Base-by-base conservation (phyloP, 2,888 invertebrate genomes). In the Xestoiulus laeticollis region DNA sequence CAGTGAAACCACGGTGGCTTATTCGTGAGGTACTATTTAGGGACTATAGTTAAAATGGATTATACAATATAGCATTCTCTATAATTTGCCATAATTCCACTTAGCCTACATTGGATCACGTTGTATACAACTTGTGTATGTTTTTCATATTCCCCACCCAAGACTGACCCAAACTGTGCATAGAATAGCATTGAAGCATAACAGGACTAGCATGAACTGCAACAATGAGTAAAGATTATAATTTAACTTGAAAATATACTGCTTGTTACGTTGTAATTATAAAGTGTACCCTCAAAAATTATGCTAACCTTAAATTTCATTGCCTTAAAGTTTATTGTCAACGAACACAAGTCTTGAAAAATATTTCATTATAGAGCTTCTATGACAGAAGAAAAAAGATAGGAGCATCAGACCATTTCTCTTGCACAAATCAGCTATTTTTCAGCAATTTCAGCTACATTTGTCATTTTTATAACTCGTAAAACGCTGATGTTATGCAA, bases 1-100 rank as follows among this genome's bases (percentile, higher is more conserved):
- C 85, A 85, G 10, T 26, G 22, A 22, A 44, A 85, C 38, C 85
- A 85, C 85, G 85, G 85, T 78, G 78, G 78, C 30, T 78, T 30
- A 30, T 78, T 78, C 78, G 78, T 78, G 78, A 78, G 78, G 78
- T 78, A 78, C 78, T 30, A 12, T 78, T 78, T 78, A 78, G 30
- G 78, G 26, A 78, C 78, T 78, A n/a, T n/a, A 30, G 30, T 78
- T 78, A 30, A 30, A 78, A 78, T 30, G 78, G 78, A 78, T 78
- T 78, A 78, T 30, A 30, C 30, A 78, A 78, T 30, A 78, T 78
- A 12, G 30, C 30, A 78, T 30, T 78, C 78, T 30, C 30, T 78
- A 78, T 78, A 78, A 78, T 78, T 78, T 78, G 30, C 78, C 78
- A 30, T 78, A 78, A 78, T 78, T 68, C 78, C 30, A 30, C 78